Percentiles rank a stretch among this genome's conserved stretches.
Evolutionary conservation across 2,888 invertebrate genomes (phyloP).

Genomic region (Drosophila kanekoi): DNA sequence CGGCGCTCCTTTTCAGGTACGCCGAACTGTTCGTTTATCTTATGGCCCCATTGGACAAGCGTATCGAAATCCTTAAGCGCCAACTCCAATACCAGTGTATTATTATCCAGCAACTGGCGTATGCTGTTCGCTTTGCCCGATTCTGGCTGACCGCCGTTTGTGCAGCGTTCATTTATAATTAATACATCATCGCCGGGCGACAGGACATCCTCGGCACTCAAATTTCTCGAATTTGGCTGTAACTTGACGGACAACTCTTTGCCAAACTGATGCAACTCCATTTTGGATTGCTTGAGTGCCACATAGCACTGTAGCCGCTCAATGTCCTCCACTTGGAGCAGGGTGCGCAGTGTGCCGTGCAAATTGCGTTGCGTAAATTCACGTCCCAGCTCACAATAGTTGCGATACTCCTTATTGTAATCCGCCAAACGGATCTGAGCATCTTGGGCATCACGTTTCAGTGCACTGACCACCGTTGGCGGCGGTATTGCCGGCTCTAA

Average conservation of each 20-base stretch:
- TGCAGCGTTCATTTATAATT: conserved; percentile 57
- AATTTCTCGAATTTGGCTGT: conserved; percentile 21
- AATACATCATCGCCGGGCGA: conserved; percentile 71
- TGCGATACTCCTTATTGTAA: conserved; percentile 59
- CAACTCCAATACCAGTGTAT: conserved; percentile 52
- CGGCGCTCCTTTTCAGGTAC: conserved; percentile 38
- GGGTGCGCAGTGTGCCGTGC: conserved; percentile 48
- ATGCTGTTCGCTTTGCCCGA: conserved; percentile 21
- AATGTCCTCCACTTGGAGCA: conserved; percentile 82
- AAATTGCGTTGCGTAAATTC: conserved; percentile 63
- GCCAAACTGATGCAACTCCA: conserved; percentile 67
- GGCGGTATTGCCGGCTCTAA: conserved; percentile 54
- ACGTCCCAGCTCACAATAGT: conserved; percentile 56
- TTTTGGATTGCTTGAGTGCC: conserved; percentile 61
- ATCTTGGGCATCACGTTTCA: conserved; percentile 51
- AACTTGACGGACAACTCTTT: conserved; percentile 64
- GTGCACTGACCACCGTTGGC: conserved; percentile 39
- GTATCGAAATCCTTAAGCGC: conserved; percentile 59
- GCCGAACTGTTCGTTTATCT: conserved; percentile 51
- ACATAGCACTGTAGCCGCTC: conserved; percentile 67
- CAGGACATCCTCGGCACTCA: conserved; percentile 53
- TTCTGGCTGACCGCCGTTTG: not conserved
- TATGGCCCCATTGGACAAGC: conserved; percentile 51
- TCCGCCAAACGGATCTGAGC: conserved; percentile 45
- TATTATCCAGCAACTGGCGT: conserved; percentile 46